Evolutionary conservation across 2,113 vertebrate genomes (phyloP).

Genomic region (Rhinolophus ferrumequinum): DNA sequence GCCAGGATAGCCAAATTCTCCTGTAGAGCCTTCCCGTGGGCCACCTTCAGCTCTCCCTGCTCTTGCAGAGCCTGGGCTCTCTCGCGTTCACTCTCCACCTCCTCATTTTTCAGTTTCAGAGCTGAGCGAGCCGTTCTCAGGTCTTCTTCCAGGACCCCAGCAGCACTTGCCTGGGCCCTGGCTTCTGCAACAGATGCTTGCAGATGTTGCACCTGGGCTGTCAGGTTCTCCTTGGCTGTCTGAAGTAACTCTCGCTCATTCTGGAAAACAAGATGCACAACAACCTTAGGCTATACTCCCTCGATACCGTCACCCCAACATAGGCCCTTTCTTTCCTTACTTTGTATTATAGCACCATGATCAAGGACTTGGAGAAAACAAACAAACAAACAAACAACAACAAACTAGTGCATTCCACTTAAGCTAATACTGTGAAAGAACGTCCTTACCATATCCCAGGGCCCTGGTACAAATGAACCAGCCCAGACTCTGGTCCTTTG

Average conservation of each 20-base stretch:
- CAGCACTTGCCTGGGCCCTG: conserved; percentile 74
- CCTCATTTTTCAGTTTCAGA: conserved; percentile 82
- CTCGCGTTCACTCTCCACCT: conserved; percentile 75
- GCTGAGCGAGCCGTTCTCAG: conserved; percentile 71
- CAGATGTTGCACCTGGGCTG: conserved; percentile 75
- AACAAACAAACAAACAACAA: too few species aligned
- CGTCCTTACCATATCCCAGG: neutral
- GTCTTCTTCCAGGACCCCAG: conserved; percentile 81
- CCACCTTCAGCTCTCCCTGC: conserved; percentile 75
- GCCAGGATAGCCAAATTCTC: conserved; percentile 74
- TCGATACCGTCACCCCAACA: neutral
- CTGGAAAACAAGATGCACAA: conserved; percentile 76
- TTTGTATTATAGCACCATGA: neutral
- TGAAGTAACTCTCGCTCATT: conserved; percentile 75
- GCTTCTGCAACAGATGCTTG: conserved; percentile 77
- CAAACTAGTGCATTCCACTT: neutral
- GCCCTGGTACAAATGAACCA: neutral
- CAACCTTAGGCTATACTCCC: neutral
- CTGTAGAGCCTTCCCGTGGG: conserved; percentile 78
- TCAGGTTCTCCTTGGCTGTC: conserved; percentile 76
- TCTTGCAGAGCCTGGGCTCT: conserved; percentile 79
- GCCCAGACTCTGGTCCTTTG: conserved; percentile 15
- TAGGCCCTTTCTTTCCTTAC: neutral
- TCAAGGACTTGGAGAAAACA: neutral
- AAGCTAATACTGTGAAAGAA: neutral